Conservation (phyloP, 2,113 vertebrate species). For the Rhynchopsitta pachyrhyncha region DNA sequence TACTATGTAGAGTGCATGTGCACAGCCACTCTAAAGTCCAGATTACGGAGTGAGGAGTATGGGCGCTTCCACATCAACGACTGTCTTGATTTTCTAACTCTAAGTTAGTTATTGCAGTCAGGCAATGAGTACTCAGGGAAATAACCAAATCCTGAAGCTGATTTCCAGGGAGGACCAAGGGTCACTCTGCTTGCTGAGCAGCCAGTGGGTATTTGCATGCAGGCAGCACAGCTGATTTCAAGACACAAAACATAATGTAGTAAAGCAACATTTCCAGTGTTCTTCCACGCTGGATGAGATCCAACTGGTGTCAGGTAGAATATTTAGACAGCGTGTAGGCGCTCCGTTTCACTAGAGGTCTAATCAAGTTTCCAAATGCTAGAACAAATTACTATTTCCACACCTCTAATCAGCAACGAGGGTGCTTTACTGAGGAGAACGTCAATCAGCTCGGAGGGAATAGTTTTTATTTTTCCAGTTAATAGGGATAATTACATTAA, state of each 20-base stretch:
- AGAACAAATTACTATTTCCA: slow-evolving; percentile 65
- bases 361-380: slow-evolving; percentile 56
- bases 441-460: slow-evolving; percentile 50
- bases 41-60: fast-evolving
- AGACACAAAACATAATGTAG: slow-evolving; percentile 11
- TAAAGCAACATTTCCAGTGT: slow-evolving; percentile 12
- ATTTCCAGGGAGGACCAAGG: not conserved
- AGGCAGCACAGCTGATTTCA: not conserved
- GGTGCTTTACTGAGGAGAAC: slow-evolving; percentile 25
- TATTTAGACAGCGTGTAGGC: slow-evolving; percentile 62
- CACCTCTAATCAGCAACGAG: slow-evolving; percentile 56
- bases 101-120: not conserved
- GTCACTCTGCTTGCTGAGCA: not conserved
- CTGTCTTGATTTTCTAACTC: not conserved
- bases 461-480: slow-evolving; percentile 50
- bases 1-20: fast-evolving
- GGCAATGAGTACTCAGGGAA: not conserved
- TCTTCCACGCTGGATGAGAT: slow-evolving; percentile 26
- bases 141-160: not conserved
- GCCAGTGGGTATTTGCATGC: not conserved
- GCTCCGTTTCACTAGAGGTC: slow-evolving; percentile 50
- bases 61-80: not conserved
- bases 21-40: not conserved
- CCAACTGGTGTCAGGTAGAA: slow-evolving; percentile 57
- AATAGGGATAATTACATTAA: slow-evolving; percentile 61